Evolutionary conservation across 2,888 invertebrate species (phyloP), one percentile per base, ranked within the genome.

Genomic region (Trissolcus japonicus): DNA sequence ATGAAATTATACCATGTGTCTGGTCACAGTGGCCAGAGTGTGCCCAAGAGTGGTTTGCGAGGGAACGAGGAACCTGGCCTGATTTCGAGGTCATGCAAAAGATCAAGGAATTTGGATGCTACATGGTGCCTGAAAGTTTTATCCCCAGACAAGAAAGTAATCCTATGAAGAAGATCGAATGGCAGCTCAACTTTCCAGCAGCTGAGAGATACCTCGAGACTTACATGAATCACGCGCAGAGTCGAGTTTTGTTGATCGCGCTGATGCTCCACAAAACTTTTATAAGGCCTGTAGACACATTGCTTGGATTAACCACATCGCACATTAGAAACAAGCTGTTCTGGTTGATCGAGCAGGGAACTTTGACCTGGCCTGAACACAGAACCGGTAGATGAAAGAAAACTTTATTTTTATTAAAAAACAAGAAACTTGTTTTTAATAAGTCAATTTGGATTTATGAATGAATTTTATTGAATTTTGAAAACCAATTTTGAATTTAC

Each of bases 151-250:
- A 79, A 14, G 72, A 74, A 0, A 86, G 89, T 16, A 94, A 94
- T 86, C 90, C 91, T 0, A 91, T 92, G 40, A 91, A 92, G 57
- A 91, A 92, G 72, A 89, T 95, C 17, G 95, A 96, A 86, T 96
- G 96, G 96, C 93, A 93, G 87, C 90, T 95, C 2, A 91, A 92
- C 48, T 96, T 95, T 84, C 95, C 95, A 0, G 92, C 93, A 65
- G 95, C 94, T 0, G 95, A 95, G 86, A 91, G 93, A 21, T 94
- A 93, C 84, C 89, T 96, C 79, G 94, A 95, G 85, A 93, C 93
- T 14, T 92, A 92, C 80, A 90, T 95, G 85, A 92, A 93, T 0
- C 92, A 93, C 84, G 91, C 93, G 0, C 96, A 96, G 83, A 92
- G 94, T 53, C 91, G 94, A 75, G 92, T 94, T 69, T 94, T 94